Conservation (phyloP, 2,797 vertebrate species). For the Alectoris magna region DNA sequence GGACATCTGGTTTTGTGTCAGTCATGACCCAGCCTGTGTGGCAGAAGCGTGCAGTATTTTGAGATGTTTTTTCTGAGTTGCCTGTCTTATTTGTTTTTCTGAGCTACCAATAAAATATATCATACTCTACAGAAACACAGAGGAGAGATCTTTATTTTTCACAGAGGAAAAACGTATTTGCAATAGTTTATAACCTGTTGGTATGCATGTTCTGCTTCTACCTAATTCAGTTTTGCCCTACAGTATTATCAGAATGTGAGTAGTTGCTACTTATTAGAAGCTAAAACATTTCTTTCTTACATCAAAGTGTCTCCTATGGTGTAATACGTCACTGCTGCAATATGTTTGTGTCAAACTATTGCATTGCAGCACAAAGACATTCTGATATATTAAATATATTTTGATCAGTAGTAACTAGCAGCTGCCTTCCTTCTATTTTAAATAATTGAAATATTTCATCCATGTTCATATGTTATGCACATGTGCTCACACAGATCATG, state of each 20-base stretch:
- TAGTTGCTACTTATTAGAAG: background rate
- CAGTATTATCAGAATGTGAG: background rate
- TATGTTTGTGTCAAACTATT: slow-evolving; percentile 39
- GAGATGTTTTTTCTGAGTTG: background rate
- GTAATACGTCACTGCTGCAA: slow-evolving; percentile 58
- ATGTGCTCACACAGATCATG: slow-evolving; percentile 3
- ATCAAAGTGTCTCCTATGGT: slow-evolving; percentile 48
- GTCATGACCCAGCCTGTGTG: background rate
- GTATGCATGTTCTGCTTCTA: background rate
- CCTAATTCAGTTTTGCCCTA: background rate
- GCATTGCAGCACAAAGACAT: slow-evolving; percentile 54
- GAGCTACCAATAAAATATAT: background rate
- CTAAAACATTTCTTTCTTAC: slow-evolving; percentile 17
- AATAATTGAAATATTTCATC: slow-evolving; percentile 47
- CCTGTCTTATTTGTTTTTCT: background rate
- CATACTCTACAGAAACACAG: accelerated
- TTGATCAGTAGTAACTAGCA: slow-evolving; percentile 31
- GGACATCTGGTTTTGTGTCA: background rate
- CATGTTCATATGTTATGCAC: slow-evolving; percentile 10
- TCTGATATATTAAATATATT: slow-evolving; percentile 48
- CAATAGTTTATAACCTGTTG: background rate
- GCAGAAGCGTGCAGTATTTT: background rate
- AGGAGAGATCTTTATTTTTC: background rate
- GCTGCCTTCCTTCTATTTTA: slow-evolving; percentile 64
- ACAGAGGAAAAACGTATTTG: background rate